phyloP scores from a whole-genome alignment of 2,113 vertebrate species.

The Phaethornis superciliosus region DNA sequence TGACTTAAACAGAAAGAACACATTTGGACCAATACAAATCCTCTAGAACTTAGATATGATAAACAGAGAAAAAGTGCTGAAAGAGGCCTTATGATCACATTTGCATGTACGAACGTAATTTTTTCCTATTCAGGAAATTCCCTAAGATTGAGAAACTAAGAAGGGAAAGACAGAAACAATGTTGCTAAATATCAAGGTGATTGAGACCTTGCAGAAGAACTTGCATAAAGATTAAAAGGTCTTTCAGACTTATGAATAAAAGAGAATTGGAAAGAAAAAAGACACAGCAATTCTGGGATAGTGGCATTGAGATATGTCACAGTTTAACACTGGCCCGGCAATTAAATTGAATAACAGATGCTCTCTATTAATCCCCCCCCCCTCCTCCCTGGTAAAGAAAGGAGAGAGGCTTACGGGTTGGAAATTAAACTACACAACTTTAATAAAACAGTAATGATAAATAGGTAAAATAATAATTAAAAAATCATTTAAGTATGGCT shows the following conservation, averaged over 20 bases:
- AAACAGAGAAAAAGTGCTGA: background rate
- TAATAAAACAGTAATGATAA: too few species aligned
- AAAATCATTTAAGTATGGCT: slow-evolving; percentile 32
- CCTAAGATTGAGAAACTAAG: slow-evolving; percentile 23
- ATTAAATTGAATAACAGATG: too few species aligned
- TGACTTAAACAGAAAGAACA: slow-evolving; percentile 12
- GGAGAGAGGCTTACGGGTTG: too few species aligned
- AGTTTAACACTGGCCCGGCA: too few species aligned
- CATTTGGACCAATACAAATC: slow-evolving; percentile 30
- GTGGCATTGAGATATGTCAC: background rate
- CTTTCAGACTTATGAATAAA: slow-evolving; percentile 49
- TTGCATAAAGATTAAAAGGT: slow-evolving; percentile 49
- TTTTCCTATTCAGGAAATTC: slow-evolving; percentile 59
- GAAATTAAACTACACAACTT: too few species aligned
- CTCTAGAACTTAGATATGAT: slow-evolving; percentile 35
- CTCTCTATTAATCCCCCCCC: too few species aligned
- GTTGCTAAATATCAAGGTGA: slow-evolving; percentile 55
- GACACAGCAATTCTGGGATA: slow-evolving; percentile 12
- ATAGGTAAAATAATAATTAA: too few species aligned
- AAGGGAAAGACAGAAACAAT: slow-evolving; percentile 33
- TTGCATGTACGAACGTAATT: slow-evolving; percentile 16
- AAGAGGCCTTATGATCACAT: background rate
- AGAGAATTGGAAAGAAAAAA: slow-evolving; percentile 30
- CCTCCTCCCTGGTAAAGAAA: too few species aligned
- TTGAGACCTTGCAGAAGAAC: slow-evolving; percentile 52